These are phyloP conservation scores for Dioctria linearis DNA, from an alignment of 2,888 invertebrate genomes.

Conservation along the genomic window DNA sequence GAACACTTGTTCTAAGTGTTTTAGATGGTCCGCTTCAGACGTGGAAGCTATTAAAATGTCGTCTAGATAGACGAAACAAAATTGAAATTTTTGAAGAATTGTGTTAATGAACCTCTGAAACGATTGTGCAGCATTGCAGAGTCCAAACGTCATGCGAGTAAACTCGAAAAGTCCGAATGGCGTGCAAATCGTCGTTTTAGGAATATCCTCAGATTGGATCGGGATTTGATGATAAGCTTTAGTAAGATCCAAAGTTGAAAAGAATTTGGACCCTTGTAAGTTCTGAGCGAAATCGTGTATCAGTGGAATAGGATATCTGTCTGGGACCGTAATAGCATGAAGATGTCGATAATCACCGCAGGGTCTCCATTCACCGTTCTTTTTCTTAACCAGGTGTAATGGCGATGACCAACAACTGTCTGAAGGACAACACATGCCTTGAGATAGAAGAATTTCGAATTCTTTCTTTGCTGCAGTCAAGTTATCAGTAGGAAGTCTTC, in stretches of 20 bases:
- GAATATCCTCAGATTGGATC: neutral
- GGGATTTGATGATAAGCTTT: conserved; percentile 5
- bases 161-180: neutral
- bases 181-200: neutral
- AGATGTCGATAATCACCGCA: neutral
- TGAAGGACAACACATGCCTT: neutral
- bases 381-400: neutral
- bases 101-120: neutral
- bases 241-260: neutral
- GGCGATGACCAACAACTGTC: neutral
- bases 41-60: neutral
- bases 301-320: neutral
- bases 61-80: neutral
- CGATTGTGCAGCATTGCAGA: conserved; percentile 2
- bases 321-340: neutral
- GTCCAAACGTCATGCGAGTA: neutral
- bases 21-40: neutral
- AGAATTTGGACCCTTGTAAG: neutral
- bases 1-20: neutral
- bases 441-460: neutral
- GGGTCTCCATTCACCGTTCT: neutral
- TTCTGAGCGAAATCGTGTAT: neutral
- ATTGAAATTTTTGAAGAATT: neutral
- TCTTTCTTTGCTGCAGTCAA: neutral
- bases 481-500: neutral